phyloP scores from a whole-genome alignment of 2,888 invertebrate genomes.

The Macrosoma leucophasiata region DNA sequence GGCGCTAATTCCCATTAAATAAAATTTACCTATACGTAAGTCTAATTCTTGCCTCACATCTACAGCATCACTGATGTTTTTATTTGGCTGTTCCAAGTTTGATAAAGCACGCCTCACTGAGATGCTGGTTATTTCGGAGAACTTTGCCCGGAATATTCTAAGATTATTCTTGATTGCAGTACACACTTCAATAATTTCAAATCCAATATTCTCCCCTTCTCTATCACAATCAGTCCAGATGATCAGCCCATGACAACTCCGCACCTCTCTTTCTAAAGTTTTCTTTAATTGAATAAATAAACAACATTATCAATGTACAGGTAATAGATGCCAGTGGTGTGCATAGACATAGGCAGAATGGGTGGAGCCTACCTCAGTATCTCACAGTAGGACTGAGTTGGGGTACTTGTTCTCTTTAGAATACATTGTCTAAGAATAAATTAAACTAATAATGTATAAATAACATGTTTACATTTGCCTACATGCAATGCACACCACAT shows the following conservation, averaged over 20 bases:
- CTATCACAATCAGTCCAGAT: slow-evolving; percentile 99
- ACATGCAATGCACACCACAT: no score
- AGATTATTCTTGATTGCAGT: slow-evolving; percentile 84
- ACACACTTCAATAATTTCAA: slow-evolving; percentile 96
- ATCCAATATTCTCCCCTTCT: slow-evolving; percentile 99
- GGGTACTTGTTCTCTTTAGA: no score
- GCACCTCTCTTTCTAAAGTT: slow-evolving; percentile 81
- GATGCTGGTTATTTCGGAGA: slow-evolving; percentile 95
- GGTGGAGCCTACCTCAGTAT: no score
- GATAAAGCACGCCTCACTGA: slow-evolving; percentile 88
- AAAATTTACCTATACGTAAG: slow-evolving; percentile 85
- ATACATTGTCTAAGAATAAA: no score
- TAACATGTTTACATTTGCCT: no score
- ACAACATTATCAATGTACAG: neutral
- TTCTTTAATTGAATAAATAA: slow-evolving; percentile 54
- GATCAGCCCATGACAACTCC: slow-evolving; percentile 83
- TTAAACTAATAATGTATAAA: no score
- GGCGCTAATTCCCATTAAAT: no score
- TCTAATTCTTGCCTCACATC: slow-evolving; percentile 94
- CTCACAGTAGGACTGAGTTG: no score
- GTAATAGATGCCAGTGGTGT: no score
- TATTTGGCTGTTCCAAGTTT: slow-evolving; percentile 87
- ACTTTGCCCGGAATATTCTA: slow-evolving; percentile 87
- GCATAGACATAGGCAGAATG: no score
- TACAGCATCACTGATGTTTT: slow-evolving; percentile 92